Evolutionary conservation across 2,797 vertebrate genomes (phyloP), one percentile per base, ranked within the genome.

Genomic region (Galagoides demidoff): DNA sequence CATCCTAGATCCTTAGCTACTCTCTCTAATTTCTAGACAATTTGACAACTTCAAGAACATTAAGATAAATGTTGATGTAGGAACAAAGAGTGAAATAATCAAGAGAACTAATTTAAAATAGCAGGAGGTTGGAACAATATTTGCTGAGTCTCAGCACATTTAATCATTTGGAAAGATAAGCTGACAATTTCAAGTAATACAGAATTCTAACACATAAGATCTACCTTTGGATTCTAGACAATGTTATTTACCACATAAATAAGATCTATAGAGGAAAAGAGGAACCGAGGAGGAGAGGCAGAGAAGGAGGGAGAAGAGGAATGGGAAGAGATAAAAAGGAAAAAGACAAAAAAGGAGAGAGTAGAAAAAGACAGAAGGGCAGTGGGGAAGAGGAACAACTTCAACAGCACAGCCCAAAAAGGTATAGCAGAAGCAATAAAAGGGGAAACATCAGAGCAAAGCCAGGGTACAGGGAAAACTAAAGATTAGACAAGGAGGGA

Each of bases 11-110:
- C 4, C 37, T 79, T 92, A 31, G 85, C 89, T 85, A 87, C 11
- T 71, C 37, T 71, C 70, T 78, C 27, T 85, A 59, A 74, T 89
- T 92, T 63, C 49, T 59, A 81, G 49, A 81, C 59, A 85, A 76
- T 81, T 66, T 85, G 73, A 92, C 66, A 85, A 68, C 49, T 59
- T 81, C 59, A 92, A 76, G 39, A 96, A 92, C 52, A 82, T 85
- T 82, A 85, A 92, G 74, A 76, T 81, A 85, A 81, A 89, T 85
- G 45, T 63, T 87, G 39, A 74, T 68, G 9, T 43, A 29, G 23
- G 64, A 81, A 74, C 64, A 96, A 89, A 85, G n/a, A 74, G 34
- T 57, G 9, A 81, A 92, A 74, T 61, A 85, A 89, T 74, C 66
- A 94, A 74, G 49, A 76, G 10, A 63, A 61, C 49, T 49, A 92